Evolutionary conservation across 2,797 vertebrate genomes (phyloP).

Genomic region (Avahi laniger): DNA sequence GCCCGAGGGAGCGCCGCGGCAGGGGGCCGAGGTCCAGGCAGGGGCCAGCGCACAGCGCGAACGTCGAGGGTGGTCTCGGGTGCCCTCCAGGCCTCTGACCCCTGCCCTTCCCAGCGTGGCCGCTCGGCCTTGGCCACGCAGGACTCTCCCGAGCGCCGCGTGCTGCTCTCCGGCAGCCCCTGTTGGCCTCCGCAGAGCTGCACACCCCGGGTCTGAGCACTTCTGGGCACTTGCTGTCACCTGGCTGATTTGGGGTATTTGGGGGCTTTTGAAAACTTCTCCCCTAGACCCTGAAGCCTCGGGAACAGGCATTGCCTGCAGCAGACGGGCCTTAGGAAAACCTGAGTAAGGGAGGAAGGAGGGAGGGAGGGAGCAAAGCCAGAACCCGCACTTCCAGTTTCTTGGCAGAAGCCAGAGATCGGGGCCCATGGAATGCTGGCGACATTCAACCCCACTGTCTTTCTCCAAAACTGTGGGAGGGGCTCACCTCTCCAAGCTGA

Average conservation of each 20-base stretch:
- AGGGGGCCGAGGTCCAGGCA: background rate
- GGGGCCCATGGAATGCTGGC: background rate
- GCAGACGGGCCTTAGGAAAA: background rate
- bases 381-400: background rate
- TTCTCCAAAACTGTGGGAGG: background rate
- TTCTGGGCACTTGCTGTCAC: background rate
- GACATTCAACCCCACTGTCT: background rate
- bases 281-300: background rate
- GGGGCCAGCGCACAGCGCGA: background rate
- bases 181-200: background rate
- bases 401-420: background rate
- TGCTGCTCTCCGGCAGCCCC: background rate
- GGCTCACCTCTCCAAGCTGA: background rate
- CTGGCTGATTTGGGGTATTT: background rate
- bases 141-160: rapidly evolving
- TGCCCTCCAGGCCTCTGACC: background rate
- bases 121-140: background rate
- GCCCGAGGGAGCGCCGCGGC: background rate
- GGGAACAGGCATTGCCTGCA: background rate
- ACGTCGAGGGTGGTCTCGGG: background rate
- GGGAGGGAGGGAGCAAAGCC: background rate
- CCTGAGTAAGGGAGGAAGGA: too few relatives aligned
- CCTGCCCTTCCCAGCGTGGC: background rate
- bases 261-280: background rate
- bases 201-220: background rate